Conservation (phyloP, 2,888 invertebrate genomes). For the Pachycephus smyrnensis region DNA sequence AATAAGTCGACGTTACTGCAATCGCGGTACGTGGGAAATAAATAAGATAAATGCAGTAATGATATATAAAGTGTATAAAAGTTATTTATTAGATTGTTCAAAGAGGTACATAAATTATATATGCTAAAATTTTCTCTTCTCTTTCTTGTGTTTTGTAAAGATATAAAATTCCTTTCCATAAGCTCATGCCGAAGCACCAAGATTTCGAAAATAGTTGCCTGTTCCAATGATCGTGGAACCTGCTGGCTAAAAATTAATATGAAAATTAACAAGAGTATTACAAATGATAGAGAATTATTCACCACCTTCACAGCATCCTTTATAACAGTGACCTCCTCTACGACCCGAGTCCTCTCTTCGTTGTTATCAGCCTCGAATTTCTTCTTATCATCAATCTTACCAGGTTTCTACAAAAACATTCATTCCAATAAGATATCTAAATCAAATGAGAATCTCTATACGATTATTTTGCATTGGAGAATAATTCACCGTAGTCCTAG, state of each 20-base stretch:
- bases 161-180: background rate
- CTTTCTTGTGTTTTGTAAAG: background rate
- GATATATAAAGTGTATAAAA: constrained; percentile 2
- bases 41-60: constrained; percentile 3
- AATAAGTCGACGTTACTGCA: constrained; percentile 38
- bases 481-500: constrained; percentile 11
- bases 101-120: background rate
- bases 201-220: constrained; percentile 6
- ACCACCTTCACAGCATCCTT: constrained; percentile 20
- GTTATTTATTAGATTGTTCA: background rate
- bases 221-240: constrained; percentile 6
- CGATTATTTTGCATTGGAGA: background rate
- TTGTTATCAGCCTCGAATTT: background rate
- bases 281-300: background rate
- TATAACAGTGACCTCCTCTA: constrained; percentile 17
- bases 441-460: background rate
- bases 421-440: background rate
- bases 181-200: constrained; percentile 2
- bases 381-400: constrained; percentile 11
- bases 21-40: constrained; percentile 43
- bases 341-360: background rate
- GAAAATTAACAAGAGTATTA: background rate
- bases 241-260: background rate
- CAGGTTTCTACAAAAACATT: constrained; percentile 12
- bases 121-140: background rate